phyloP scores from a whole-genome alignment of 2,797 vertebrate species.

The Danio aesculapii region DNA sequence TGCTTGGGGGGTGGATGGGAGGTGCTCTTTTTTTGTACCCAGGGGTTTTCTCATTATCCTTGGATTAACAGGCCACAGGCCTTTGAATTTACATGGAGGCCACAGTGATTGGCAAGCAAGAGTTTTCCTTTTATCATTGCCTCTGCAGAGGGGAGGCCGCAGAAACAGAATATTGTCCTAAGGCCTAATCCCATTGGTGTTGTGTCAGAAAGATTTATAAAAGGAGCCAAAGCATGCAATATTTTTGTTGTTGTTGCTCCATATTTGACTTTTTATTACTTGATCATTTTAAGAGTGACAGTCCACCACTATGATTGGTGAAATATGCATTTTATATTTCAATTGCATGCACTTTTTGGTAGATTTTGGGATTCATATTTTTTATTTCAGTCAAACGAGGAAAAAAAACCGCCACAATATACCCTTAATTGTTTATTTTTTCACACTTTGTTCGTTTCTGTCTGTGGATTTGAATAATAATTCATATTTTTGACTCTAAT shows the following conservation, averaged over 20 bases:
- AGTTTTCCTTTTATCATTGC: conserved; percentile 52
- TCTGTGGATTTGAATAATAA: too few relatives aligned
- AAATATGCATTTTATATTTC: neutral
- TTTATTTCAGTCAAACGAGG: neutral
- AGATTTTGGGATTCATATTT: neutral
- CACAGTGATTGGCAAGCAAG: conserved; percentile 60
- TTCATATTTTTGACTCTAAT: too few relatives aligned
- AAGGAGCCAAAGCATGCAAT: neutral
- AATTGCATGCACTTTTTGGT: neutral
- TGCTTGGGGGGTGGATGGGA: conserved; percentile 46
- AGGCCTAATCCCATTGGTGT: conserved; percentile 57
- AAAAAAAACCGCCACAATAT: too few relatives aligned
- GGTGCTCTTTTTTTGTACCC: conserved; percentile 55
- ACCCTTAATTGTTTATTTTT: too few relatives aligned
- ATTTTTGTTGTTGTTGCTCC: neutral
- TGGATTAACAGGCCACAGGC: conserved; percentile 69
- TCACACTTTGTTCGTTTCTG: too few relatives aligned
- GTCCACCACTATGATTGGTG: too few relatives aligned
- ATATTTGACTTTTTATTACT: neutral
- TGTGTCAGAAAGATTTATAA: conserved; percentile 38
- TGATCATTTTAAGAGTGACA: neutral
- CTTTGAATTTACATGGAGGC: conserved; percentile 72
- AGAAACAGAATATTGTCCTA: conserved; percentile 56
- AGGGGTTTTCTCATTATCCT: conserved; percentile 70
- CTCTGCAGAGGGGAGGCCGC: conserved; percentile 34